Evolutionary conservation across 1,140 invertebrate genomes (phyloP).

Genomic region (Adelges cooleyi): DNA sequence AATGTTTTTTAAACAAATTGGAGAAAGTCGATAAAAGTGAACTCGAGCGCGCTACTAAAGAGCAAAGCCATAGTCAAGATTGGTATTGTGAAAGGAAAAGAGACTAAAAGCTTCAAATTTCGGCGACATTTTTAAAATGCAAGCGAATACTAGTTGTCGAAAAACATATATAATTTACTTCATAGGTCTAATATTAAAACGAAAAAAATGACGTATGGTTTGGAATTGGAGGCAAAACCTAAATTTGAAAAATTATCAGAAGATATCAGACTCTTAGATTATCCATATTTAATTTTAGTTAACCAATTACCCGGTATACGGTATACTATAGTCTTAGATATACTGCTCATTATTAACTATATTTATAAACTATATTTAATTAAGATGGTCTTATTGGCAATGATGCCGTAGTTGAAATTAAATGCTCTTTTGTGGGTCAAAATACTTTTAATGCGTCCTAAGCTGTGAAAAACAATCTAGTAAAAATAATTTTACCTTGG

Average conservation of each 20-base stretch:
- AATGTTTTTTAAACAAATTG: not conserved
- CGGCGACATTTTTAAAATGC: not conserved
- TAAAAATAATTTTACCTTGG: not conserved
- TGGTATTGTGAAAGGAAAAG: not conserved
- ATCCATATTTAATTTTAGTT: no score
- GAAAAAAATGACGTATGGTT: not conserved
- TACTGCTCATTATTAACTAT: no score
- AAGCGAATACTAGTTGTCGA: not conserved
- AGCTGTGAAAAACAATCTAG: no score
- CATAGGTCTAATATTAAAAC: not conserved
- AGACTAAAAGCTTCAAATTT: conserved; percentile 1
- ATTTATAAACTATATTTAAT: no score
- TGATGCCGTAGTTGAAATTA: not conserved
- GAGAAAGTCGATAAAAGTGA: not conserved
- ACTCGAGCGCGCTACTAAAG: not conserved
- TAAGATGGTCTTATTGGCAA: no score
- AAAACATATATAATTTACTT: not conserved
- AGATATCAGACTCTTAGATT: no score
- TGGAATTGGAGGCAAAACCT: not conserved
- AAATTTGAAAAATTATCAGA: not conserved
- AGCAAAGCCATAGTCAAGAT: not conserved
- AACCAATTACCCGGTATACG: no score
- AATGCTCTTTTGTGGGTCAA: not conserved
- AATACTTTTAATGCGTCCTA: not conserved
- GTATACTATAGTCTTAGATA: no score